A percentile compares a stretch with the other conserved stretches of the same genome.
These are phyloP conservation scores for Drepana arcuata DNA, from an alignment of 1,140 invertebrate species.

Conservation along the genomic window DNA sequence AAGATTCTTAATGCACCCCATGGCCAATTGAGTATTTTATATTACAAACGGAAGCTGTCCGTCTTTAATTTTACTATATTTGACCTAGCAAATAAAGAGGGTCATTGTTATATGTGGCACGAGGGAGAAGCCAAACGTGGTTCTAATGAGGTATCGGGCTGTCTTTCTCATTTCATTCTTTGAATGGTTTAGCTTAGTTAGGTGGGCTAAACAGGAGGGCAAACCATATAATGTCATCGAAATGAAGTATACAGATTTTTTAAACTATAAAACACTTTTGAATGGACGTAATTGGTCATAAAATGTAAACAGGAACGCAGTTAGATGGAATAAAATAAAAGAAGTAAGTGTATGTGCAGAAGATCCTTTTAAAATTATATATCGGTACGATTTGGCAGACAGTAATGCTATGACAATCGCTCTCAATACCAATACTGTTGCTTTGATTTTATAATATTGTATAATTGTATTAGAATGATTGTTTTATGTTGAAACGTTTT, in stretches of 20 bases:
- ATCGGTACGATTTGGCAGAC: slow-evolving; percentile 8
- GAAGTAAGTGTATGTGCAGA: slow-evolving; percentile 6
- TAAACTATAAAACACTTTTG: slow-evolving; percentile 5
- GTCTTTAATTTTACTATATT: slow-evolving; percentile 11
- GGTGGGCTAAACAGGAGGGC: slow-evolving; percentile 2
- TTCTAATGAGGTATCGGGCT: slow-evolving; percentile 9
- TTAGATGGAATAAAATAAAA: slow-evolving; percentile 9
- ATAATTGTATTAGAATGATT: no score
- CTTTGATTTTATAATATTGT: no score
- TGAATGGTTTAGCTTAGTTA: slow-evolving; percentile 3
- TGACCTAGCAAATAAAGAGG: slow-evolving; percentile 4
- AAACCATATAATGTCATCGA: slow-evolving; percentile 4
- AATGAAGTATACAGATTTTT: slow-evolving; percentile 2
- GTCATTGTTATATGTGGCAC: slow-evolving; percentile 10
- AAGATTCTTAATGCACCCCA: no score
- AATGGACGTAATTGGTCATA: slow-evolving; percentile 7
- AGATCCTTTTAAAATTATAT: slow-evolving; percentile 3
- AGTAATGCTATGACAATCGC: no score
- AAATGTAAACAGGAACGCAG: slow-evolving; percentile 4
- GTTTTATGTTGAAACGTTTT: no score
- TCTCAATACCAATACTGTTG: no score
- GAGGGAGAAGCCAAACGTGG: slow-evolving; percentile 9
- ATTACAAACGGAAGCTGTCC: slow-evolving; percentile 9
- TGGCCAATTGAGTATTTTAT: slow-evolving; percentile 6
- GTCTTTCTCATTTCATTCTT: slow-evolving; percentile 8